Base-by-base conservation (phyloP, 2,797 vertebrate genomes). In the Novumbra hubbsi region DNA sequence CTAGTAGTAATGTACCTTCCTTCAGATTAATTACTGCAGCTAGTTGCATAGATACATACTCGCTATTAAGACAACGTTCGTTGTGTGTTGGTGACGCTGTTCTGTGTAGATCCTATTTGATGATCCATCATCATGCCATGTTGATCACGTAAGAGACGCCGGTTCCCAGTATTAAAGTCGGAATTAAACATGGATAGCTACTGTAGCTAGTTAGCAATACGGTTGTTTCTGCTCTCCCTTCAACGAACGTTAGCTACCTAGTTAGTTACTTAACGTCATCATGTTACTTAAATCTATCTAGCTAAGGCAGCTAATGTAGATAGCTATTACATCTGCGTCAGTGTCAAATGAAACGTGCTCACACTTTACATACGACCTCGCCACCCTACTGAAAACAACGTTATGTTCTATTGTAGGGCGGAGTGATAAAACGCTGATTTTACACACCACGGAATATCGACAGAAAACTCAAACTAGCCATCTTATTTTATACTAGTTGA, bases 401-500 rank as follows among this genome's bases (percentile, higher is more conserved):
- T 14, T 45, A 45, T 38, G 8, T 38, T 3, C 34, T 38, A 8
- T 55, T 7, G n/a, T 24, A 60, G 55, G 1, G 41, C 1, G 11
- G 41, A 11, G 1, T 45, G 8, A 45, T 45, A 3, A 45, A 45
- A 45, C 41, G 41, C 9, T 24, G 21, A 12, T 24, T 24, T 27
- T 11, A 11, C 21, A 60, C 55, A 3, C 9, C 55, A 27, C 21
- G 4, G 3, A 24, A 60, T 12, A 57, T 12, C 55, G 52, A 57
- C 9, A 12, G 3, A 11, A 24, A 27, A 60, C 73, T 77, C 73
- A 16, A 57, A 5, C 38, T 62, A 81, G 80, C 87, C 85, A 81
- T 52, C 8, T 60, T 24, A 60, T 12, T 9, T 24, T 27, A 24
- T 9, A 84, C 83, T 87, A 88, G 85, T 87, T 34, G 21, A 24